Evolutionary conservation across 1,140 invertebrate genomes (phyloP).

Genomic region (Grapholita molesta): DNA sequence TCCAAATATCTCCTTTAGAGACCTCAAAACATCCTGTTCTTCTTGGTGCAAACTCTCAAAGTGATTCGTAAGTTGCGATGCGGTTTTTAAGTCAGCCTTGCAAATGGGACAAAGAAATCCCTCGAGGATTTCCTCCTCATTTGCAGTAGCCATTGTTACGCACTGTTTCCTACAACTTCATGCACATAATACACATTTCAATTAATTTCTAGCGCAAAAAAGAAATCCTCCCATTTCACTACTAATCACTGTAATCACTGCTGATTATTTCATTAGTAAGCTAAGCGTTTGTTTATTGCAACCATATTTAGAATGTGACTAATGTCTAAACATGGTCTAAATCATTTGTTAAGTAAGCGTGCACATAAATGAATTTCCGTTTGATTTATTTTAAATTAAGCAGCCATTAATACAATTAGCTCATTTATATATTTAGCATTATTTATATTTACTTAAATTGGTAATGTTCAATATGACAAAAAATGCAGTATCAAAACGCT

Average conservation of each 20-base stretch:
- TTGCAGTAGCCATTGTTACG: slow-evolving; percentile 56
- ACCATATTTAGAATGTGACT: not conserved
- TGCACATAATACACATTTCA: slow-evolving; percentile 28
- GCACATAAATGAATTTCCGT: not conserved
- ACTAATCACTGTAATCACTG: no score
- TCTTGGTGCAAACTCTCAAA: slow-evolving; percentile 94
- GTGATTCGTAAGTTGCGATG: slow-evolving; percentile 89
- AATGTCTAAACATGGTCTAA: not conserved
- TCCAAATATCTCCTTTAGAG: slow-evolving; percentile 93
- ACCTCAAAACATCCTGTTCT: slow-evolving; percentile 92
- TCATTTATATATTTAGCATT: no score
- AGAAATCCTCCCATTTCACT: slow-evolving; percentile 15
- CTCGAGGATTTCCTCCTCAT: slow-evolving; percentile 85
- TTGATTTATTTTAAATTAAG: not conserved
- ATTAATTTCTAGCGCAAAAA: not conserved
- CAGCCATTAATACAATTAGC: no score
- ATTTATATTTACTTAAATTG: not conserved
- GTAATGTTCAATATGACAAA: not conserved
- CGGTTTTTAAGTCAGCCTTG: slow-evolving; percentile 91
- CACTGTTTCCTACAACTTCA: slow-evolving; percentile 24
- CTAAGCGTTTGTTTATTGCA: slow-evolving; percentile 10
- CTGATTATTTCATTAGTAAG: no score
- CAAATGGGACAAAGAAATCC: slow-evolving; percentile 97
- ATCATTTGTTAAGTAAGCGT: not conserved
- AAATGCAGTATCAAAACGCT: not conserved